Conservation (phyloP, 1,140 invertebrate species). For the Pseudachorutes palmiensis region DNA sequence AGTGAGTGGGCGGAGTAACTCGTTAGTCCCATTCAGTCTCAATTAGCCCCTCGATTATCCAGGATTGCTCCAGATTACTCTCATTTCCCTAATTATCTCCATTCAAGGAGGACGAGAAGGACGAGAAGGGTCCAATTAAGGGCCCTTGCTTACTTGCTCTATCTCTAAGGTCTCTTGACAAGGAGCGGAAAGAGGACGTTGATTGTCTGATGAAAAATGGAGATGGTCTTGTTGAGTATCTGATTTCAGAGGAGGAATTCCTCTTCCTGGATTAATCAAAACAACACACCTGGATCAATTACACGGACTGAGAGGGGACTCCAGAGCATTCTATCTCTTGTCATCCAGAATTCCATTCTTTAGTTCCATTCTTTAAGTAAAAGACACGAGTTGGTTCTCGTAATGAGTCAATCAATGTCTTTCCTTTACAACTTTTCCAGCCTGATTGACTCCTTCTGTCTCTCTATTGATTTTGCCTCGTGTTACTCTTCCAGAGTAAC, state of each 20-base stretch:
- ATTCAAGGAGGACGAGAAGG: too few relatives aligned
- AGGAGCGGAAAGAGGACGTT: background rate
- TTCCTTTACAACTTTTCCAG: too few relatives aligned
- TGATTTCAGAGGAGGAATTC: background rate
- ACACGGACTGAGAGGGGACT: background rate
- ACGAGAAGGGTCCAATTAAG: background rate
- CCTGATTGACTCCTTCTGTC: too few relatives aligned
- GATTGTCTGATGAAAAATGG: background rate
- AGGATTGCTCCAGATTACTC: too few relatives aligned
- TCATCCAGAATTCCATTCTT: too few relatives aligned
- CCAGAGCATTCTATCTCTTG: background rate
- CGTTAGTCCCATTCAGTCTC: background rate
- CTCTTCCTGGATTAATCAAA: conserved; percentile 1
- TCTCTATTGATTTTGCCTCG: background rate
- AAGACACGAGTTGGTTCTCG: too few relatives aligned
- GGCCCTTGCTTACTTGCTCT: background rate
- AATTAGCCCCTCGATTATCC: background rate
- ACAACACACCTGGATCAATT: background rate
- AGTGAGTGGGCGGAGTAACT: background rate
- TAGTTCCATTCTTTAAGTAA: too few relatives aligned
- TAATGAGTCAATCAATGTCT: too few relatives aligned
- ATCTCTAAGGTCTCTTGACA: too few relatives aligned
- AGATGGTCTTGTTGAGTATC: background rate
- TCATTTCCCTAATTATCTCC: too few relatives aligned
- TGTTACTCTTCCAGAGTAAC: too few relatives aligned